Conservation (phyloP, 2,888 invertebrate genomes). For the Eupeodes luniger region DNA sequence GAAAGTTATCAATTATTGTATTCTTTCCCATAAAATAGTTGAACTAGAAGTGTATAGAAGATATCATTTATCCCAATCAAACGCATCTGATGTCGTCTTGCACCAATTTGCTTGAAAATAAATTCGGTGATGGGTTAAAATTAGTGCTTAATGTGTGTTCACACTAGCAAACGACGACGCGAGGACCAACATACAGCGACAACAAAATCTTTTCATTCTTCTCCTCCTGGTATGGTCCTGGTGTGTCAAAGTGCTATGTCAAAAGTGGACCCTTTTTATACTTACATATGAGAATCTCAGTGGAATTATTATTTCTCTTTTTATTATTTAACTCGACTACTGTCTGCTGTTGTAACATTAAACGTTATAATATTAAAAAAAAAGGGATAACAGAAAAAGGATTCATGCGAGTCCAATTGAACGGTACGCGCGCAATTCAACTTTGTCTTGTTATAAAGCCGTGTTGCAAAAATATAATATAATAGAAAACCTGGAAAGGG, state of each 20-base stretch:
- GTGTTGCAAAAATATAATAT: slow-evolving; percentile 35
- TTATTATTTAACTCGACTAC: slow-evolving; percentile 51
- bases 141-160: slow-evolving; percentile 75
- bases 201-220: slow-evolving; percentile 58
- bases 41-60: slow-evolving; percentile 18
- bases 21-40: slow-evolving; percentile 46
- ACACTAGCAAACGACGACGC: slow-evolving; percentile 64
- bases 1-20: not conserved
- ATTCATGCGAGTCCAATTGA: slow-evolving; percentile 75
- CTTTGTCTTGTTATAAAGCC: slow-evolving; percentile 39
- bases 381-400: slow-evolving; percentile 71
- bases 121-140: slow-evolving; percentile 67
- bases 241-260: slow-evolving; percentile 67
- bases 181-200: not conserved
- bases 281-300: slow-evolving; percentile 15
- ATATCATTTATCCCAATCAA: slow-evolving; percentile 72
- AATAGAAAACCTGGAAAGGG: slow-evolving; percentile 47
- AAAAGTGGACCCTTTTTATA: slow-evolving; percentile 59
- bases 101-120: slow-evolving; percentile 62
- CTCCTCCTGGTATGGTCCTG: slow-evolving; percentile 27
- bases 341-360: slow-evolving; percentile 64
- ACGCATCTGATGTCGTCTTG: slow-evolving; percentile 70
- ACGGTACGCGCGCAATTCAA: slow-evolving; percentile 37
- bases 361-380: slow-evolving; percentile 26
- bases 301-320: slow-evolving; percentile 11